These are phyloP conservation scores for Acanthopagrus latus DNA, from an alignment of 2,797 vertebrate species.

Conservation along the genomic window DNA sequence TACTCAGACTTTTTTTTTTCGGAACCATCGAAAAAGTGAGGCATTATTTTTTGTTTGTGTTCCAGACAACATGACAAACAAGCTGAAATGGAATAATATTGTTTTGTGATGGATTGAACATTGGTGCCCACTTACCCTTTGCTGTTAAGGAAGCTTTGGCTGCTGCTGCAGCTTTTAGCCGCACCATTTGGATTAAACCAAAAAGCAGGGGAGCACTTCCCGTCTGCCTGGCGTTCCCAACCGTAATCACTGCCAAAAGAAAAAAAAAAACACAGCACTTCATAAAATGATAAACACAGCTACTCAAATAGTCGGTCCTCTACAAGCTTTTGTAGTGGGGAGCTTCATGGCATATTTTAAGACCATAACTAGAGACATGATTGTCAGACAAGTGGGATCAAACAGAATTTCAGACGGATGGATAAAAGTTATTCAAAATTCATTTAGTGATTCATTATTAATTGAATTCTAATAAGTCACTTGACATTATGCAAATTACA, in stretches of 20 bases:
- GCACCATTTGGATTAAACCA: conserved; percentile 92
- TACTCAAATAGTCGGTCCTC: conserved; percentile 59
- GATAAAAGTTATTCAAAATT: conserved; percentile 83
- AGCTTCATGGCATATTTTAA: conserved; percentile 69
- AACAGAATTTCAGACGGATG: conserved; percentile 79
- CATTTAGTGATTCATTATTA: conserved; percentile 84
- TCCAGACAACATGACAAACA: conserved; percentile 59
- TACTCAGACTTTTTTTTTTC: not conserved
- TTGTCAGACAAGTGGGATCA: conserved; percentile 82
- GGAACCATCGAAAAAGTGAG: conserved; percentile 27
- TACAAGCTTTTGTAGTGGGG: conserved; percentile 64
- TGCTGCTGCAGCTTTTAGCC: conserved; percentile 91
- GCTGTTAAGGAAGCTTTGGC: conserved; percentile 94
- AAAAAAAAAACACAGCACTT: conserved; percentile 57
- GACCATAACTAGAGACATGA: conserved; percentile 73
- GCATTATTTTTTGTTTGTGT: conserved; percentile 57
- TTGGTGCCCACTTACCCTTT: conserved; percentile 90
- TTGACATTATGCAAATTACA: conserved; percentile 81
- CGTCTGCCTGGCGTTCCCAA: conserved; percentile 91
- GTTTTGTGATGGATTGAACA: conserved; percentile 66
- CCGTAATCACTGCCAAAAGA: conserved; percentile 91
- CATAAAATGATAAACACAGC: conserved; percentile 72
- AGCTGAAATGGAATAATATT: conserved; percentile 57
- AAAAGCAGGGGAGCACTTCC: conserved; percentile 94
- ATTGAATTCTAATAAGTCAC: conserved; percentile 85